Percentiles rank a stretch among this genome's conserved stretches.
Conservation (phyloP, 92 coral and sea anemone genomes). For the Bergia sp. region DNA sequence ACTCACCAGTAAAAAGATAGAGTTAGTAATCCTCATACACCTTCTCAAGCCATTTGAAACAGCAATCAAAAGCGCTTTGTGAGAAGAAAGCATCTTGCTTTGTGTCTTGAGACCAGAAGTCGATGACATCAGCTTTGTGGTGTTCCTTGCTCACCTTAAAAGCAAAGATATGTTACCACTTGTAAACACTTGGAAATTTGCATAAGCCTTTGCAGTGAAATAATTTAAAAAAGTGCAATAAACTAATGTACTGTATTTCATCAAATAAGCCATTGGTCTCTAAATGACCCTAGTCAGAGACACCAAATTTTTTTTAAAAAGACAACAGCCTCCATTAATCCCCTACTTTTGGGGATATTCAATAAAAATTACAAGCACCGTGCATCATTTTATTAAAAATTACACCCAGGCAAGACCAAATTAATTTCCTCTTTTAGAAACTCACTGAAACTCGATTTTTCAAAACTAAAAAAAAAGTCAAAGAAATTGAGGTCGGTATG, state of each 20-base stretch:
- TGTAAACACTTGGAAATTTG: not conserved
- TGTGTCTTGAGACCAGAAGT: slow-evolving; percentile 1
- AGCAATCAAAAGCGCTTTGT: not conserved
- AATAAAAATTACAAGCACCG: not conserved
- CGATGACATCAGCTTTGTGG: not conserved
- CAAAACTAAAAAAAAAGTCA: too few species aligned
- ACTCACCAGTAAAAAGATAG: slow-evolving; percentile 9
- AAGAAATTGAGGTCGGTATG: too few species aligned
- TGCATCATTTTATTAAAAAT: not conserved
- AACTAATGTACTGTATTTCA: not conserved
- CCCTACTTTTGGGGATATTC: not conserved
- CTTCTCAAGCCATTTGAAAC: not conserved
- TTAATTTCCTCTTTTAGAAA: too few species aligned
- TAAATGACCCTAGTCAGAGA: not conserved
- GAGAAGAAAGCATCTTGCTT: not conserved
- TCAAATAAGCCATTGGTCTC: not conserved
- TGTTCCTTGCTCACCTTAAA: not conserved
- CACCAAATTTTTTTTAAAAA: not conserved
- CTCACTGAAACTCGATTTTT: too few species aligned
- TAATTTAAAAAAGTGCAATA: not conserved
- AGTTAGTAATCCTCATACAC: not conserved
- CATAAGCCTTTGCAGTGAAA: not conserved
- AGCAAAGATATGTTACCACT: not conserved
- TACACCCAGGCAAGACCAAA: too few species aligned
- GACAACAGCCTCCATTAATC: not conserved